These are phyloP conservation scores for Leptopilina boulardi DNA, from an alignment of 1,140 invertebrate species.

Conservation along the genomic window DNA sequence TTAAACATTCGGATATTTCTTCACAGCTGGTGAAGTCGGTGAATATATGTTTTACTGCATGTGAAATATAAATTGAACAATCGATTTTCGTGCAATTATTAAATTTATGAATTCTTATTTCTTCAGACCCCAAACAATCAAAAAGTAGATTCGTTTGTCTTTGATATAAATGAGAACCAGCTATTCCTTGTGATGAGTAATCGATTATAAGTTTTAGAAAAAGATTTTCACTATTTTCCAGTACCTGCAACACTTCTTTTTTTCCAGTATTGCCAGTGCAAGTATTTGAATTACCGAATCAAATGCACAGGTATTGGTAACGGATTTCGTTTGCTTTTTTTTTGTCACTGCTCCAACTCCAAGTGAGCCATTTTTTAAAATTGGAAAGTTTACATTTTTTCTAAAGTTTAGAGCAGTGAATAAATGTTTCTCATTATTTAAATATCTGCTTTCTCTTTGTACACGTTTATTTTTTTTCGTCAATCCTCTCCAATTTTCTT, in stretches of 20 bases:
- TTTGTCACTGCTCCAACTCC: background rate
- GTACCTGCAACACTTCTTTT: background rate
- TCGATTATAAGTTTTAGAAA: too few species aligned
- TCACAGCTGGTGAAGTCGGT: too few species aligned
- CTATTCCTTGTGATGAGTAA: too few species aligned
- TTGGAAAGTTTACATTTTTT: conserved; percentile 28
- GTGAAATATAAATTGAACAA: too few species aligned
- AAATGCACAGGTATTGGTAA: conserved; percentile 32
- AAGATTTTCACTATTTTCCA: too few species aligned
- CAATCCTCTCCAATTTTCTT: conserved; percentile 34
- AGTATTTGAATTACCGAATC: conserved; percentile 31
- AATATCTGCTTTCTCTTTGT: background rate
- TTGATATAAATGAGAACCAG: too few species aligned
- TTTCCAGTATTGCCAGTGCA: background rate
- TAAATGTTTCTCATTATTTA: conserved; percentile 21
- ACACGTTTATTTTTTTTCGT: background rate
- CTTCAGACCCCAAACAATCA: too few species aligned
- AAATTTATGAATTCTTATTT: too few species aligned
- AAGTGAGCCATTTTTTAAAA: conserved; percentile 36
- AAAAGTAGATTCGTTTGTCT: too few species aligned
- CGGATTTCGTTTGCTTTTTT: background rate
- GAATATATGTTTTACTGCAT: too few species aligned
- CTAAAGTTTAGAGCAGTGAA: conserved; percentile 33
- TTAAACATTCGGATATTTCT: too few species aligned
- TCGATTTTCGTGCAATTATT: too few species aligned